Evolutionary conservation across 2,888 invertebrate species (phyloP).

Genomic region (Pherbina coryleti): DNA sequence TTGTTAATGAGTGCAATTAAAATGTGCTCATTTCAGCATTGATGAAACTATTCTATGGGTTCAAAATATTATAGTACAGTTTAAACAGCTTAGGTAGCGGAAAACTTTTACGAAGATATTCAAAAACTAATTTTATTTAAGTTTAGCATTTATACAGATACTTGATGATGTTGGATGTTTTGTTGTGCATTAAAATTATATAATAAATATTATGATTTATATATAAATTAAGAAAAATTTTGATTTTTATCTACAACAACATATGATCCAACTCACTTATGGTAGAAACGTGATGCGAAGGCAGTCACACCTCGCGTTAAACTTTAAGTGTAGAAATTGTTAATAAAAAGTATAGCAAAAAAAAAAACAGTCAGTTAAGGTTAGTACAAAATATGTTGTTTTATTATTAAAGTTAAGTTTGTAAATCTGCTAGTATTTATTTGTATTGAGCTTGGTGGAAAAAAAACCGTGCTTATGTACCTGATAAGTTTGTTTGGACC

Average conservation of each 20-base stretch:
- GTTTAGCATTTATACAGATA: background rate
- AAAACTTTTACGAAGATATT: background rate
- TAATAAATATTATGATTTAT: background rate
- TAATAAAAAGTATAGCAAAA: slow-evolving; percentile 40
- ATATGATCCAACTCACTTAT: slow-evolving; percentile 64
- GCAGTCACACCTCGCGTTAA: slow-evolving; percentile 68
- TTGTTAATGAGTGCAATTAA: no score
- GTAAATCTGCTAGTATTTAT: background rate
- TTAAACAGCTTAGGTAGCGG: no score
- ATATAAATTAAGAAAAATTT: background rate
- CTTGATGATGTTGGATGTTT: background rate
- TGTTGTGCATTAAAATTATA: background rate
- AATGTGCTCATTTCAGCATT: no score
- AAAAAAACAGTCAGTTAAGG: slow-evolving; percentile 47
- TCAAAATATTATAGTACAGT: no score
- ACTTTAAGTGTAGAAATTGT: slow-evolving; percentile 53
- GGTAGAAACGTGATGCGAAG: slow-evolving; percentile 66
- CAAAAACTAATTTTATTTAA: background rate
- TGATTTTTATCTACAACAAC: background rate
- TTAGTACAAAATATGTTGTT: slow-evolving; percentile 9
- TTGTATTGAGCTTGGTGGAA: slow-evolving; percentile 7
- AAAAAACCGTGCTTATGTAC: slow-evolving; percentile 62
- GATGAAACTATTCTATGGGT: no score
- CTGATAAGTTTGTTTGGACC: slow-evolving; percentile 72
- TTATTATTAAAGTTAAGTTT: background rate